These are phyloP conservation scores for Pelecanoides urinatrix DNA, from an alignment of 2,113 vertebrate species.

Conservation along the genomic window DNA sequence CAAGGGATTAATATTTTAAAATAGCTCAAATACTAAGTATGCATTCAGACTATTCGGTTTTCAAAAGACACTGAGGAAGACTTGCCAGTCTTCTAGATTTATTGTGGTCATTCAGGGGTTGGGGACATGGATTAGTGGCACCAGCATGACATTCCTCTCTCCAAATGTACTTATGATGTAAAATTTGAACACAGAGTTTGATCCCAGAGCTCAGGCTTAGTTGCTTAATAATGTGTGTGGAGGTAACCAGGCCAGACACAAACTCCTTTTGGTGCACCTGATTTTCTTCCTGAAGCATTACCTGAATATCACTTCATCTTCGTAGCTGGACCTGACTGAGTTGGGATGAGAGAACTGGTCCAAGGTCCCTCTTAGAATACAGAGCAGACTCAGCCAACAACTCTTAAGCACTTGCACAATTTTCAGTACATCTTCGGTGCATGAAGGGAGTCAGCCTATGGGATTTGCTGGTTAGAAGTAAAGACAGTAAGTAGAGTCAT, in stretches of 20 bases:
- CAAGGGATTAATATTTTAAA: not conserved
- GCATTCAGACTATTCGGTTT: not conserved
- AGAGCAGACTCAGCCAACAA: not conserved
- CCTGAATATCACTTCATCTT: not conserved
- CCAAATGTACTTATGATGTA: not conserved
- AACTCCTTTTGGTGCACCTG: not conserved
- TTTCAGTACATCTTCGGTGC: not conserved
- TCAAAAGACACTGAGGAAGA: not conserved
- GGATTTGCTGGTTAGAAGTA: not conserved
- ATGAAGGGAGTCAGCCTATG: not conserved
- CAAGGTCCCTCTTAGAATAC: not conserved
- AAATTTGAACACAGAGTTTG: not conserved
- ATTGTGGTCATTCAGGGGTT: accelerated
- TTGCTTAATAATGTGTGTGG: not conserved
- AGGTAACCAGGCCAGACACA: not conserved
- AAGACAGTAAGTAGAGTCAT: not conserved
- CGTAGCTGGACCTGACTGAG: not conserved
- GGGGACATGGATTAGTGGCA: not conserved
- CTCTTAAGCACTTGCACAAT: not conserved
- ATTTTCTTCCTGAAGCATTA: not conserved
- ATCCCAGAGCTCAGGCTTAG: not conserved
- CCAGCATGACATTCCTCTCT: not conserved
- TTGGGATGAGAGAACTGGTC: not conserved
- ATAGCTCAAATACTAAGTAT: not conserved
- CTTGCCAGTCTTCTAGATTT: not conserved